Conservation (phyloP, 2,113 vertebrate species). For the Parus major region DNA sequence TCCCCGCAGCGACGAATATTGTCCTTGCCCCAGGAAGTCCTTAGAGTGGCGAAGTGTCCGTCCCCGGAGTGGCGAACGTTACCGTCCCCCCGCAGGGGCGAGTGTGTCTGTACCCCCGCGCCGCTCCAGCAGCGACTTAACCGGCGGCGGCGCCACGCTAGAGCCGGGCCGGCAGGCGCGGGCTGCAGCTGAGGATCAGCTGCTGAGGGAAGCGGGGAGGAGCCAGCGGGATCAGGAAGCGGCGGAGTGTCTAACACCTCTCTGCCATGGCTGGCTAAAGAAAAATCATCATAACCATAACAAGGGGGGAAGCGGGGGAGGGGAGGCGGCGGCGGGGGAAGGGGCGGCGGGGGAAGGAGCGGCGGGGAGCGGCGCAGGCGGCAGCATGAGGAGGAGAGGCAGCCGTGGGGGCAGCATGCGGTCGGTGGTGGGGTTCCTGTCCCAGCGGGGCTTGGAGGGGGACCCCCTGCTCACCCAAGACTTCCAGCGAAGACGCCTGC, state of each 20-base stretch:
- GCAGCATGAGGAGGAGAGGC: conserved; percentile 83
- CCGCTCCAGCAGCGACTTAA: background rate
- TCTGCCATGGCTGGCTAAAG: conserved; percentile 76
- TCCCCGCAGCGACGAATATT: background rate
- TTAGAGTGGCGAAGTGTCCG: background rate
- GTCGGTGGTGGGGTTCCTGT: conserved; percentile 93
- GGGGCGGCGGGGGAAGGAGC: background rate
- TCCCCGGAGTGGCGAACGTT: background rate
- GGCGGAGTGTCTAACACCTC: conserved; percentile 74
- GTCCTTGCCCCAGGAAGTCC: background rate
- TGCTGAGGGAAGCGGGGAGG: conserved; percentile 71
- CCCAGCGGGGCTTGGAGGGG: conserved; percentile 88
- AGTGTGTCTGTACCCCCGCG: background rate
- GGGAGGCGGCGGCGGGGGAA: conserved; percentile 42
- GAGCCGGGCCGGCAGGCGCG: conserved; percentile 25
- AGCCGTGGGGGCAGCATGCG: conserved; percentile 88
- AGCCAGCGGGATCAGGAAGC: conserved; percentile 72
- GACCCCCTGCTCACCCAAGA: conserved; percentile 92
- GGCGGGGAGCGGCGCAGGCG: background rate
- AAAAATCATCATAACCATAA: conserved; percentile 71
- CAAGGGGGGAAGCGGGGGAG: conserved; percentile 35
- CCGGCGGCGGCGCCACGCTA: conserved; percentile 13
- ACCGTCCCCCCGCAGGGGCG: background rate
- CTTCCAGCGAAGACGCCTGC: conserved; percentile 91
- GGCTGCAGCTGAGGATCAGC: conserved; percentile 75